Evolutionary conservation across 2,888 invertebrate genomes (phyloP).

Genomic region (Cataglyphis altisquamis): DNA sequence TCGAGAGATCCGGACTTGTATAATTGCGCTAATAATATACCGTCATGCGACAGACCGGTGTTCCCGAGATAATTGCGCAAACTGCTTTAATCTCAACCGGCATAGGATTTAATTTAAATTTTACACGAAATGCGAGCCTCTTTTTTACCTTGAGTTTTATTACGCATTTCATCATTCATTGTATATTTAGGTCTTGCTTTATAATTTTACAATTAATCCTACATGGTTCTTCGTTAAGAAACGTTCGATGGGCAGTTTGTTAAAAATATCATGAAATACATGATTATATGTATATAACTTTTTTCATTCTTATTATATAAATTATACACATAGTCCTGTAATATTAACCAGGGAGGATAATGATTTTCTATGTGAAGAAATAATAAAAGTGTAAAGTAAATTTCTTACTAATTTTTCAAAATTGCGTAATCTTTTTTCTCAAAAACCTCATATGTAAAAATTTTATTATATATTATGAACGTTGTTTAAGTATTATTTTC

Average conservation of each 20-base stretch:
- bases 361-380: not conserved
- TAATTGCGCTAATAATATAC: conserved; percentile 42
- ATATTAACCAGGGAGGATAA: not conserved
- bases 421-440: not conserved
- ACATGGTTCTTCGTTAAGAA: not conserved
- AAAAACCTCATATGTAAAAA: not conserved
- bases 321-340: not conserved
- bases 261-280: not conserved
- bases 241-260: not conserved
- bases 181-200: not conserved
- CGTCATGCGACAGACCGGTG: conserved; percentile 19
- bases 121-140: not conserved
- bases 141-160: not conserved
- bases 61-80: conserved; percentile 29
- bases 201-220: not conserved
- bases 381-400: not conserved
- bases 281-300: not conserved
- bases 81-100: conserved; percentile 26
- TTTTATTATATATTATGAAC: not conserved
- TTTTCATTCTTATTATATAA: not conserved
- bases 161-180: not conserved
- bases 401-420: not conserved
- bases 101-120: conserved; percentile 26
- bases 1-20: conserved; percentile 20
- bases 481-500: not conserved